These are phyloP conservation scores for Chloroceryle amazona DNA, from an alignment of 2,797 vertebrate species.

Conservation along the genomic window DNA sequence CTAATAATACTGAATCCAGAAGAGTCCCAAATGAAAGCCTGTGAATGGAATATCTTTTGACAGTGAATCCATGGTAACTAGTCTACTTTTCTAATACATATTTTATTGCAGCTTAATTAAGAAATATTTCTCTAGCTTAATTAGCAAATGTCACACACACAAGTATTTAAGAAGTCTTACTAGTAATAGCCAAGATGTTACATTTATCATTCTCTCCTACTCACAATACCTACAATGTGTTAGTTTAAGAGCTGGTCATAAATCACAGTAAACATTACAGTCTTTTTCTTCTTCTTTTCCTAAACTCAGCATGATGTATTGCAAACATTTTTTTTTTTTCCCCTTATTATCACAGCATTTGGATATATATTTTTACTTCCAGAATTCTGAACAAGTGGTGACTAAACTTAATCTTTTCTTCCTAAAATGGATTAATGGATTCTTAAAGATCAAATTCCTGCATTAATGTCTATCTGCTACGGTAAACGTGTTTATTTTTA, in stretches of 20 bases:
- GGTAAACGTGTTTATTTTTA: not conserved
- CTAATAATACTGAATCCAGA: not conserved
- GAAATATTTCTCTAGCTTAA: not conserved
- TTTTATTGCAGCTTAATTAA: not conserved
- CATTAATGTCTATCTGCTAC: not conserved
- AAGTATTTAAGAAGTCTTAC: not conserved
- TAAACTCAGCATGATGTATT: not conserved
- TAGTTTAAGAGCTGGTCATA: not conserved
- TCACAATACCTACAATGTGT: not conserved
- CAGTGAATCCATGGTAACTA: not conserved
- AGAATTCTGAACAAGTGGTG: not conserved
- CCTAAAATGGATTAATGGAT: not conserved
- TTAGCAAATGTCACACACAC: not conserved
- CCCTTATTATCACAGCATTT: not conserved
- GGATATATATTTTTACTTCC: not conserved
- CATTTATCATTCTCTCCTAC: not conserved
- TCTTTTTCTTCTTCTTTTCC: too few relatives aligned
- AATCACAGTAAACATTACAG: not conserved
- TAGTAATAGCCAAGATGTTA: not conserved
- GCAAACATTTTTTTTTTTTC: not conserved
- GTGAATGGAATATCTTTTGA: not conserved
- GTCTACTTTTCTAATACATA: not conserved
- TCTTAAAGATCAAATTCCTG: not conserved
- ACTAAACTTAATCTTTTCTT: not conserved
- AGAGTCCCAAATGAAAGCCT: not conserved